Conservation (phyloP, 2,797 vertebrate genomes). For the Hydrolagus colliei region DNA sequence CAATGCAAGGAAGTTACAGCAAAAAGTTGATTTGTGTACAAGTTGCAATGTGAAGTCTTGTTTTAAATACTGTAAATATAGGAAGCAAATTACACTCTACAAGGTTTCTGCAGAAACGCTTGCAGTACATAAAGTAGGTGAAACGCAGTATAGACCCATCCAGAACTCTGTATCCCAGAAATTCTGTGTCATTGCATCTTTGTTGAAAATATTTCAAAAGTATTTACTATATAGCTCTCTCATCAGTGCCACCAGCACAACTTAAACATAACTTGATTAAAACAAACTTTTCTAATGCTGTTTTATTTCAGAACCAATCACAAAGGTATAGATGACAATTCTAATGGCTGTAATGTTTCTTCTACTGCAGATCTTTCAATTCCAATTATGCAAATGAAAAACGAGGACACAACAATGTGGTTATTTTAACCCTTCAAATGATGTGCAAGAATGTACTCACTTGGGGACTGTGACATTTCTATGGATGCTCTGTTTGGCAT, state of each 20-base stretch:
- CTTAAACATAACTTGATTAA: neutral
- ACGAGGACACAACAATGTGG: neutral
- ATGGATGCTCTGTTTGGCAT: too few relatives aligned
- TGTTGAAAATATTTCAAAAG: neutral
- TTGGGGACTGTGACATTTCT: too few relatives aligned
- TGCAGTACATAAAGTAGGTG: neutral
- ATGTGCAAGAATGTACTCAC: too few relatives aligned
- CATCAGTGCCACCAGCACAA: neutral
- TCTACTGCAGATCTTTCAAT: neutral
- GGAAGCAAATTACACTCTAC: neutral
- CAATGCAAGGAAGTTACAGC: slow-evolving; percentile 10
- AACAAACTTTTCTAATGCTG: neutral
- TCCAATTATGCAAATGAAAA: neutral
- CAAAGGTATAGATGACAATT: neutral
- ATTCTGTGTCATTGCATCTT: neutral
- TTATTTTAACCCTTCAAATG: too few relatives aligned
- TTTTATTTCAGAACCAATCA: neutral
- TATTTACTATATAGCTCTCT: neutral
- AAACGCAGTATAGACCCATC: neutral
- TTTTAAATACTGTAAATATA: neutral
- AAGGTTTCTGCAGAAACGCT: neutral
- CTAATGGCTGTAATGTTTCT: neutral
- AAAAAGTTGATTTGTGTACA: slow-evolving; percentile 14
- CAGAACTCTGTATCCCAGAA: neutral
- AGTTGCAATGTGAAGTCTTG: neutral